Percentiles rank a stretch among this genome's conserved stretches.
Conservation (phyloP, 2,113 vertebrate genomes). For the Tragelaphus buxtoni region DNA sequence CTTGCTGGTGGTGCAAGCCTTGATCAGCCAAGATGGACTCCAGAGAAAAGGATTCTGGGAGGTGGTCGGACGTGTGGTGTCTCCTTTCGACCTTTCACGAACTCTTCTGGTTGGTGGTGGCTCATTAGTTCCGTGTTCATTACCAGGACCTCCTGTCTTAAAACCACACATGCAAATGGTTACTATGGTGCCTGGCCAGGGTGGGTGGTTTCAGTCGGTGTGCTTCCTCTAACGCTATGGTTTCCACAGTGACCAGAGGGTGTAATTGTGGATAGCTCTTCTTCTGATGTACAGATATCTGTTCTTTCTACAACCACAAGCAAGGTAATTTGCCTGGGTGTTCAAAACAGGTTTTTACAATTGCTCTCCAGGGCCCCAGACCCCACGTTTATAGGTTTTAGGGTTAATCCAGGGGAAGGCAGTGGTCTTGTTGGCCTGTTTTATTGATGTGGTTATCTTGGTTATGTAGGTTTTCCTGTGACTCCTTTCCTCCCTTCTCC, state of each 20-base stretch:
- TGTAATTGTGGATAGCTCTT: neutral
- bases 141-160: neutral
- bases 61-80: neutral
- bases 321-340: neutral
- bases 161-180: neutral
- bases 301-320: neutral
- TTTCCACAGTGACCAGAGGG: neutral
- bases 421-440: neutral
- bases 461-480: neutral
- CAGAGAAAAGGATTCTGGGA: neutral
- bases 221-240: neutral
- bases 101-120: neutral
- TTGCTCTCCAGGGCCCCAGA: neutral
- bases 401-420: neutral
- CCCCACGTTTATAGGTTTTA: neutral
- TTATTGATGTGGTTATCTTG: neutral
- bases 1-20: neutral
- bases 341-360: neutral
- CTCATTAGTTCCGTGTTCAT: neutral
- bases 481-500: neutral
- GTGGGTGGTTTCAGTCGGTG: accelerated
- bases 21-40: neutral
- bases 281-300: neutral
- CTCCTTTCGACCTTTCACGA: neutral
- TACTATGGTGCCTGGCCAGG: neutral